phyloP scores from a whole-genome alignment of 2,113 vertebrate species.

The Cavia aperea region DNA sequence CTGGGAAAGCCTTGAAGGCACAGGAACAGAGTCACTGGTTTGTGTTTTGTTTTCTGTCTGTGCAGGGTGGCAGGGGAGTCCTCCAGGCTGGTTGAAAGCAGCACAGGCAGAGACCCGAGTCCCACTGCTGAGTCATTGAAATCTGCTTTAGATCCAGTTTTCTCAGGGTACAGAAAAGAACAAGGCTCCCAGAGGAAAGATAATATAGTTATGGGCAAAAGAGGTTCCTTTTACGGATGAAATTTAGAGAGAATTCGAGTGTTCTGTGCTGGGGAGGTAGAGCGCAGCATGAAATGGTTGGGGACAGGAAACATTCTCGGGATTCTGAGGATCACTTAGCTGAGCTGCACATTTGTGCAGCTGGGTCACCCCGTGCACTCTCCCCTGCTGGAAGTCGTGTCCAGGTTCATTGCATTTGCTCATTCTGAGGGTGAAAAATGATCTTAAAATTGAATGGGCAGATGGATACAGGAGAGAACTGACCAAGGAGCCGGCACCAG shows the following conservation, averaged over 20 bases:
- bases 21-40: background rate
- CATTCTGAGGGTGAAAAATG: background rate
- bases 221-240: background rate
- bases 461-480: background rate
- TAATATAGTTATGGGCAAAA: background rate
- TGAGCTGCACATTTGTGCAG: conserved; percentile 33
- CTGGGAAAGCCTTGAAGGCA: background rate
- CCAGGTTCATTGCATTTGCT: background rate
- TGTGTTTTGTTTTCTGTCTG: background rate
- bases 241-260: conserved; percentile 44
- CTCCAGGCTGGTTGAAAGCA: background rate
- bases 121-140: background rate
- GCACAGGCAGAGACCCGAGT: background rate
- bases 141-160: conserved; percentile 9
- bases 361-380: background rate
- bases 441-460: background rate
- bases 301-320: conserved; percentile 23
- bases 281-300: background rate
- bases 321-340: background rate
- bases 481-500: background rate
- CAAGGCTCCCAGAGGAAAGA: background rate
- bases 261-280: background rate
- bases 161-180: conserved; percentile 11
- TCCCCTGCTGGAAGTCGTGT: conserved; percentile 7
- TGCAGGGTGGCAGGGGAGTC: background rate